Evolutionary conservation across 1,140 invertebrate genomes (phyloP).

Genomic region (Brachionus rubens): DNA sequence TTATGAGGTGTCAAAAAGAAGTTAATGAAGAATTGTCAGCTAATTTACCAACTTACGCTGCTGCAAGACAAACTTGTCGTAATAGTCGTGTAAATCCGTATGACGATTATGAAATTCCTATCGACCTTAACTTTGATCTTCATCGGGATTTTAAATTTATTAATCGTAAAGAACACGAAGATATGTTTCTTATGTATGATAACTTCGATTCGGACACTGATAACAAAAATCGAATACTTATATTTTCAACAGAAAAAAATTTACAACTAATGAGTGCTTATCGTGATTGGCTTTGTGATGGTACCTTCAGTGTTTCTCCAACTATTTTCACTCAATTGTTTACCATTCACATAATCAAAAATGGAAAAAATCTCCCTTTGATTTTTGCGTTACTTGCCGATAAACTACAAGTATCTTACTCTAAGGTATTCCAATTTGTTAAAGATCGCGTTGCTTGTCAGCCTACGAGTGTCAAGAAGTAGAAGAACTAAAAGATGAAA

Average conservation of each 20-base stretch:
- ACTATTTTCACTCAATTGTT: neutral
- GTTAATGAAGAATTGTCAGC: neutral
- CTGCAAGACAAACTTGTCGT: slow-evolving; percentile 2
- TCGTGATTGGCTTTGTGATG: slow-evolving; percentile 8
- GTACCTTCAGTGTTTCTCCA: neutral
- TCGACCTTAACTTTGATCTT: neutral
- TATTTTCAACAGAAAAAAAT: neutral
- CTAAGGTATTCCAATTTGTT: neutral
- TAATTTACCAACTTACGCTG: slow-evolving; percentile 16
- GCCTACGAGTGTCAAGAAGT: neutral
- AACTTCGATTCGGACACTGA: neutral
- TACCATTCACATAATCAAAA: neutral
- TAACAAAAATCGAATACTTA: neutral
- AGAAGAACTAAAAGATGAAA: too few species aligned
- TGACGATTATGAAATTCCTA: neutral
- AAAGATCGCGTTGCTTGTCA: neutral
- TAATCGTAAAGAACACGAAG: neutral
- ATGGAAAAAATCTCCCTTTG: neutral
- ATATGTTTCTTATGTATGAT: neutral
- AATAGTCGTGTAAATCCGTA: neutral
- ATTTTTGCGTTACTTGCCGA: neutral
- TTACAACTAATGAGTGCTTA: neutral
- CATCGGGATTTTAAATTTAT: neutral
- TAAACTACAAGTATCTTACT: neutral
- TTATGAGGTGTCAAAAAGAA: slow-evolving; percentile 14